These are phyloP conservation scores for Epinotia nisella DNA, from an alignment of 2,888 invertebrate species.

Conservation along the genomic window DNA sequence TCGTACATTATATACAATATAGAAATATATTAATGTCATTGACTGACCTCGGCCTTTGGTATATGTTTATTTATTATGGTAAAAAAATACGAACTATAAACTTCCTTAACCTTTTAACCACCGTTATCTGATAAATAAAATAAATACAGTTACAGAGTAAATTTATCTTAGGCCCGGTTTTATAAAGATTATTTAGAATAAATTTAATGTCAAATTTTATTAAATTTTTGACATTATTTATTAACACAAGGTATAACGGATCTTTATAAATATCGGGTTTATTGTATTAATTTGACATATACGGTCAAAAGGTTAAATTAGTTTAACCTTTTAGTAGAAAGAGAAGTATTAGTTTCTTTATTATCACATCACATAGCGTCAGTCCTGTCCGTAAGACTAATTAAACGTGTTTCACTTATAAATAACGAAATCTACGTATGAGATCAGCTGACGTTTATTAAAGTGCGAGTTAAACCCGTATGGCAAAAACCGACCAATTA, in stretches of 20 bases:
- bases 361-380: not conserved
- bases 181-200: not conserved
- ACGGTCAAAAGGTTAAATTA: not conserved
- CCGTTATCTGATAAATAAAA: not conserved
- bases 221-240: too few relatives aligned
- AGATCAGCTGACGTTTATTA: slow-evolving; percentile 5
- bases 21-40: slow-evolving; percentile 18
- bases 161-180: not conserved
- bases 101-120: not conserved
- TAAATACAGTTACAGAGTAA: not conserved
- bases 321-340: slow-evolving; percentile 26
- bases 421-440: slow-evolving; percentile 15
- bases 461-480: not conserved
- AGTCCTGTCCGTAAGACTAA: not conserved
- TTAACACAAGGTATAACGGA: too few relatives aligned
- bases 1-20: slow-evolving; percentile 30
- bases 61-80: slow-evolving; percentile 6
- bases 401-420: not conserved
- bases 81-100: not conserved
- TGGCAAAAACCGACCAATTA: not conserved
- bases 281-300: not conserved
- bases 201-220: not conserved
- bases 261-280: too few relatives aligned
- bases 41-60: slow-evolving; percentile 34
- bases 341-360: not conserved